Evolutionary conservation across 2,888 invertebrate species (phyloP), one percentile per base, ranked within the genome.

Genomic region (Chymomyza procnemis): DNA sequence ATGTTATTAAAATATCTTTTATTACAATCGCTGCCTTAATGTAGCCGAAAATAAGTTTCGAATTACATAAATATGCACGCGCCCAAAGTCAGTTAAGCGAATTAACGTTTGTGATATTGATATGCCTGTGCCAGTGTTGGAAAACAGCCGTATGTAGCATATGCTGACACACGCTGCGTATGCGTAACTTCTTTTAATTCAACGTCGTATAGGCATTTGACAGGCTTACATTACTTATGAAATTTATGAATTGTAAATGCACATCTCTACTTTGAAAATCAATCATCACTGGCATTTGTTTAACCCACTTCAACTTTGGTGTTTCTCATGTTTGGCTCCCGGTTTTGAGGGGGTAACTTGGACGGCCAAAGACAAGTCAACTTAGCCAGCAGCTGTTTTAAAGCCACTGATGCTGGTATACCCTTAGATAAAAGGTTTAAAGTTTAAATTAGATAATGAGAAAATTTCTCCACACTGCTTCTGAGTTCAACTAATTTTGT

Each of bases 81-180:
- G 18, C 50, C 19, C 14, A 19, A 50, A 14, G 50, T 19, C 50
- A 61, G 66, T 70, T 73, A 78, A 85, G 75, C 83, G 73, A 83
- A 81, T 81, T 81, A 81, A 85, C 81, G 85, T 83, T 67, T 73
- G 62, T 64, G 83, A 78, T 69, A 85, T 80, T 73, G 85, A 85
- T 85, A 81, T 64, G 41, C 47, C 59, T 52, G n/a, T 5, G 41
- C 16, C 9, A 41, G 34, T 9, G 9, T 34, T 34, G 9, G 3
- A 34, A 34, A 34, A 9, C 9, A 34, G 34, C 34, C 9, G 26
- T 26, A 26, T 2, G 26, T 26, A 26, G 0, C 0, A 22, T 19
- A n/a, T 16, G 2, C 50, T 55, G 63, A 18, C 64, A 68, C n/a
- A 67, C 61, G 18, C 4, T 48, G 66, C 72, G 66, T 72, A 69